Base-by-base conservation (phyloP, 2,113 vertebrate genomes). In the Cheilinus undulatus region DNA sequence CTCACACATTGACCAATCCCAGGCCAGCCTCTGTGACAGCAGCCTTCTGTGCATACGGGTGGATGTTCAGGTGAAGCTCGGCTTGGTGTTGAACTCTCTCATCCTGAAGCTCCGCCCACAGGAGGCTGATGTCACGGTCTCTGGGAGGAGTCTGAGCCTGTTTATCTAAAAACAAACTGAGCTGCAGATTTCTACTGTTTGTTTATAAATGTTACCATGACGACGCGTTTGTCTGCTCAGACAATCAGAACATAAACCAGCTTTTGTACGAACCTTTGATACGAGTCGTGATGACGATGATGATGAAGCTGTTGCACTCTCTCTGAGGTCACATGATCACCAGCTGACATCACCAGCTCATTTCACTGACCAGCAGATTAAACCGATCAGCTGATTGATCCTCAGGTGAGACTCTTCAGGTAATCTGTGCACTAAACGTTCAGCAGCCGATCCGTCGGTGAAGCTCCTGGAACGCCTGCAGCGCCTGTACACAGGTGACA, bases 371-470 rank as follows among this genome's bases (percentile, higher is more conserved):
- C 84, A 58, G 70, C 74, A 73, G 61, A 43, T 66, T 57, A 52
- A 5, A 40, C 26, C 28, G 46, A 11, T 74, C 50, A 84, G 38
- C 49, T 26, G 38, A 26, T 68, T 23, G 62, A 77, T 48, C 66
- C 84, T 90, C 88, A 88, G 86, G 86, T 85, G 81, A 86, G 73
- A 70, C 43, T 28, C 45, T 59, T 59, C 49, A 69, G 80, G 69
- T 64, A 68, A 71, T 57, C 67, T 66, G 52, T 75, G 71, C 69
- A 75, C 69, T 75, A 66, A 2, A 13, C 13, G 38, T 40, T 32
- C 30, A 32, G 22, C 51, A n/a, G 51, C 51, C n/a, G 38, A 38
- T 38, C 36, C 11, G 36, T 11, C 30, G 9, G 30, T 5, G 4
- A 32, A 32, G 6, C 30, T 32, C 30, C 30, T 32, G 30, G 1